These are phyloP conservation scores for Orthosia incerta DNA, from an alignment of 2,888 invertebrate genomes.

Conservation along the genomic window DNA sequence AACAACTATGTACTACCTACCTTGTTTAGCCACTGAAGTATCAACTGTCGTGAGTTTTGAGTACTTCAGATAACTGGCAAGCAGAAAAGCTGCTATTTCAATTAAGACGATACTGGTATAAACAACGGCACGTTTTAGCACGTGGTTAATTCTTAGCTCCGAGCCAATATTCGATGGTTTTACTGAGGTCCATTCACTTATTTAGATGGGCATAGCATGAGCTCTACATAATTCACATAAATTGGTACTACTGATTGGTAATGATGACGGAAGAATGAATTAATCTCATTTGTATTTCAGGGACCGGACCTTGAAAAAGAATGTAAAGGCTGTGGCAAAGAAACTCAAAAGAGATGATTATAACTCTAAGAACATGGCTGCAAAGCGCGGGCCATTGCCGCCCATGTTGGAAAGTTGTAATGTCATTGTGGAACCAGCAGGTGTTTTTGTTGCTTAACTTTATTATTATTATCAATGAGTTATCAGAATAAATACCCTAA, in stretches of 20 bases:
- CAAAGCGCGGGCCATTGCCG: slow-evolving; percentile 54
- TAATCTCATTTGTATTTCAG: slow-evolving; percentile 70
- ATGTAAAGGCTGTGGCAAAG: slow-evolving; percentile 76
- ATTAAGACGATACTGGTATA: no score
- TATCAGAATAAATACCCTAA: slow-evolving; percentile 6
- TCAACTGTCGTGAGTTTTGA: neutral
- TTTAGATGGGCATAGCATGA: neutral
- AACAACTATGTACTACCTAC: neutral
- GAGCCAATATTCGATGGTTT: neutral
- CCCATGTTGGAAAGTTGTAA: slow-evolving; percentile 78
- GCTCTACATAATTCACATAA: neutral
- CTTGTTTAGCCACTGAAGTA: neutral
- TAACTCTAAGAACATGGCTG: slow-evolving; percentile 64
- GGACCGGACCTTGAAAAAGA: slow-evolving; percentile 75
- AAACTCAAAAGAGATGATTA: slow-evolving; percentile 77
- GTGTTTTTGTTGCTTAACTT: slow-evolving; percentile 77
- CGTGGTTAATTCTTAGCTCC: neutral
- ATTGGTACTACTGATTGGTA: neutral
- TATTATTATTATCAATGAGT: neutral
- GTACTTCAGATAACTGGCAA: neutral
- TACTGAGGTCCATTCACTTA: neutral
- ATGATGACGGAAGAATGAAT: neutral
- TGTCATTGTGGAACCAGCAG: slow-evolving; percentile 79
- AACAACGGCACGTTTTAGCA: no score
- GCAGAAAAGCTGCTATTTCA: neutral